phyloP scores from a whole-genome alignment of 2,888 invertebrate genomes.

The Caenorhabditis doughertyi region DNA sequence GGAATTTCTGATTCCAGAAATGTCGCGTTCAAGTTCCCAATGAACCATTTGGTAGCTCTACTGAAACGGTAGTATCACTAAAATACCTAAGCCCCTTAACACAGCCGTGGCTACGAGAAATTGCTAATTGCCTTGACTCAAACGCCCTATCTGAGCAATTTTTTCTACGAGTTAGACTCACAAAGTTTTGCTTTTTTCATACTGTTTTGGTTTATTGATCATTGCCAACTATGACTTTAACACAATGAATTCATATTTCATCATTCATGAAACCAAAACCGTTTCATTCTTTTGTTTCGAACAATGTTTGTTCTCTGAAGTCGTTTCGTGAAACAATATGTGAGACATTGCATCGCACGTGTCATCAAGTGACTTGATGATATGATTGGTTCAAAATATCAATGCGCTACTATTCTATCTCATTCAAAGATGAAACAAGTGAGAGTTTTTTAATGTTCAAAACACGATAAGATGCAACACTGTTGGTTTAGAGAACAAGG shows the following conservation, averaged over 20 bases:
- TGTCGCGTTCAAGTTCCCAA: too few relatives aligned
- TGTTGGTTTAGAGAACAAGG: constrained; percentile 13
- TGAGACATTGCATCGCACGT: constrained; percentile 51
- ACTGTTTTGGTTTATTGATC: neutral
- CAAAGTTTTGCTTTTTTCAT: too few relatives aligned
- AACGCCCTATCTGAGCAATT: too few relatives aligned
- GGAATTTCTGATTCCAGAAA: too few relatives aligned
- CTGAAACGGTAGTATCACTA: too few relatives aligned
- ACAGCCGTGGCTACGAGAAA: too few relatives aligned
- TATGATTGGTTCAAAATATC: constrained; percentile 56
- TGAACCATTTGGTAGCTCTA: too few relatives aligned
- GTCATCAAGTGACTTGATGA: constrained; percentile 54
- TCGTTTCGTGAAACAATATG: constrained; percentile 32
- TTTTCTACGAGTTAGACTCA: too few relatives aligned
- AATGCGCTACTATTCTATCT: too few relatives aligned
- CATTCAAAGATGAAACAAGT: constrained; percentile 12
- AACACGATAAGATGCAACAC: constrained; percentile 22
- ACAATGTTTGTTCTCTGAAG: constrained; percentile 32
- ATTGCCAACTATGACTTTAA: neutral
- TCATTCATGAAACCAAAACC: neutral
- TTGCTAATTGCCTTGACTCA: too few relatives aligned
- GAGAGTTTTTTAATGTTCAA: constrained; percentile 18
- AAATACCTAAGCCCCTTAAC: too few relatives aligned
- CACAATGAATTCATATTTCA: constrained; percentile 18
- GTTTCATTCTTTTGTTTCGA: constrained; percentile 4